phyloP scores from a whole-genome alignment of 2,888 invertebrate species.

The Amphiduros pacificus region DNA sequence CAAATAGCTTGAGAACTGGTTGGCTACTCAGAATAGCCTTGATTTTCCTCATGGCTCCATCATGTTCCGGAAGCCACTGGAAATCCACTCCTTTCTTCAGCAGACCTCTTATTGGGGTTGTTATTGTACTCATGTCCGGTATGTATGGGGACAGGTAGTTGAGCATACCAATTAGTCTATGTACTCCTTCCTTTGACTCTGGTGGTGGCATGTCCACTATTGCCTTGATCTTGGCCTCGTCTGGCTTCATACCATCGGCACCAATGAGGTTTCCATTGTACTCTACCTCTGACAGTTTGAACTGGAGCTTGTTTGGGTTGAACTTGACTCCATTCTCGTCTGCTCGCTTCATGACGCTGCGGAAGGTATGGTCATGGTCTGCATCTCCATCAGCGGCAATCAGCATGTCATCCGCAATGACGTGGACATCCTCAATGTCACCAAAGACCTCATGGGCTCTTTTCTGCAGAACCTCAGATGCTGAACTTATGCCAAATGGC shows the following conservation, averaged over 20 bases:
- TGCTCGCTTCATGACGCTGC: background rate
- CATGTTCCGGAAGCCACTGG: slow-evolving; percentile 20
- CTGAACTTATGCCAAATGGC: background rate
- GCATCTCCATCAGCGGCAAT: background rate
- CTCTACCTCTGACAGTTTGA: slow-evolving; percentile 2
- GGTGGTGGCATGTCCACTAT: slow-evolving; percentile 32
- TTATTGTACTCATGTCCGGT: slow-evolving; percentile 17
- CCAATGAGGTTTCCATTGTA: slow-evolving; percentile 7
- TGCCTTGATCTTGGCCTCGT: slow-evolving; percentile 29
- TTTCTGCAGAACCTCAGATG: background rate
- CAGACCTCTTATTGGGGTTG: slow-evolving; percentile 17
- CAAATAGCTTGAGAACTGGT: slow-evolving; percentile 18
- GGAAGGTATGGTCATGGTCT: slow-evolving; percentile 1
- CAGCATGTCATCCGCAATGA: slow-evolving; percentile 3
- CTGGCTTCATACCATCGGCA: slow-evolving; percentile 19
- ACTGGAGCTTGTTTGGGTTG: slow-evolving; percentile 12
- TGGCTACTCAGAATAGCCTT: background rate
- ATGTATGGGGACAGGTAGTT: slow-evolving; percentile 26
- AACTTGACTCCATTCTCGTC: slow-evolving; percentile 3
- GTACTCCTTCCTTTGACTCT: slow-evolving; percentile 29
- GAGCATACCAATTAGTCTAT: slow-evolving; percentile 25
- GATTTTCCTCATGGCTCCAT: slow-evolving; percentile 22
- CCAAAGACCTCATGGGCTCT: background rate
- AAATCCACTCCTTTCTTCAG: slow-evolving; percentile 21
- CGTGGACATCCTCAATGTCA: background rate